Evolutionary conservation across 2,888 invertebrate species (phyloP).

Genomic region (Argyresthia albistria): DNA sequence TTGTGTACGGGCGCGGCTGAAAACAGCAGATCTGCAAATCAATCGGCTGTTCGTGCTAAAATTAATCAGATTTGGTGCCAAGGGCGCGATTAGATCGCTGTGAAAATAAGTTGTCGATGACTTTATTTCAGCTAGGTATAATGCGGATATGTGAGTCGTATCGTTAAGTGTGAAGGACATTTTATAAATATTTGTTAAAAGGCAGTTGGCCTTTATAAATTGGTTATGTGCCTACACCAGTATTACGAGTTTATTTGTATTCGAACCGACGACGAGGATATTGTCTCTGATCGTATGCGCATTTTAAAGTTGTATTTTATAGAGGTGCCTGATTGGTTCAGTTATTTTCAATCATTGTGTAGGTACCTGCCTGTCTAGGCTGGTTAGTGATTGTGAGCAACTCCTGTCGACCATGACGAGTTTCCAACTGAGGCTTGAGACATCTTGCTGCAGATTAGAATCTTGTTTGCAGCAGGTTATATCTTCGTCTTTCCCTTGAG

Average conservation of each 20-base stretch:
- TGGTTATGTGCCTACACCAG: too few species aligned
- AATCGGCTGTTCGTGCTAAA: not conserved
- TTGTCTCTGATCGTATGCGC: not conserved
- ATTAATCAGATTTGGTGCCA: slow-evolving; percentile 2
- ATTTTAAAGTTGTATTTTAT: too few species aligned
- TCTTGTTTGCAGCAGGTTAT: too few species aligned
- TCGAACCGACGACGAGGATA: not conserved
- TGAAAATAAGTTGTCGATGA: too few species aligned
- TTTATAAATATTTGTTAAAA: too few species aligned
- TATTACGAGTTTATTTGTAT: not conserved
- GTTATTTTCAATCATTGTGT: not conserved
- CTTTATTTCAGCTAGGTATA: too few species aligned
- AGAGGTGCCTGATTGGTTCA: not conserved
- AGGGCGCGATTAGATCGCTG: not conserved
- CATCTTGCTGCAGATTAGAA: too few species aligned
- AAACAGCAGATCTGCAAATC: not conserved
- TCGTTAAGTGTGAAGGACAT: too few species aligned
- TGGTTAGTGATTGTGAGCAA: slow-evolving; percentile 1
- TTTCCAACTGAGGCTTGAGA: not conserved
- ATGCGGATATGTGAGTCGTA: too few species aligned
- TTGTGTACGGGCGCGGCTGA: not conserved
- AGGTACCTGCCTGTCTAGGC: not conserved
- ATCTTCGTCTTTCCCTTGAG: too few species aligned
- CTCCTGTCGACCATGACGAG: slow-evolving; percentile 6
- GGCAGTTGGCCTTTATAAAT: too few species aligned